phyloP scores from a whole-genome alignment of 2,113 vertebrate genomes.

The Scomber colias region DNA sequence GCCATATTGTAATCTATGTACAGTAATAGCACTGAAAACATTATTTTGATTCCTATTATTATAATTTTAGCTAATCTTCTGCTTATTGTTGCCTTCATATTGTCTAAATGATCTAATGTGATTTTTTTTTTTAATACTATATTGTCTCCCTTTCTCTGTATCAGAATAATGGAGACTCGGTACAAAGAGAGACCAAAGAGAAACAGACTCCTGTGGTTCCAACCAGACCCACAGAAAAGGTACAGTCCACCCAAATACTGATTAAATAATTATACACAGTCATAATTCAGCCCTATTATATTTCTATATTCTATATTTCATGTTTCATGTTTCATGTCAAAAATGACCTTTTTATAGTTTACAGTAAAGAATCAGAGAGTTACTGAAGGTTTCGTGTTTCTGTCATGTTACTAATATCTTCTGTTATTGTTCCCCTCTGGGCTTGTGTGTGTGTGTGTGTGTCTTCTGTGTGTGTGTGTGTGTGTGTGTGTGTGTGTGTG shows the following conservation, averaged over 20 bases:
- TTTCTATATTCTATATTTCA: neutral
- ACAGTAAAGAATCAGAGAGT: neutral
- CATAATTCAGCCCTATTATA: neutral
- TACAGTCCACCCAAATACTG: neutral
- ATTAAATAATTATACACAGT: neutral
- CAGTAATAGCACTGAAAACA: too few species aligned
- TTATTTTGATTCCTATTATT: too few species aligned
- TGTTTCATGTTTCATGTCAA: neutral
- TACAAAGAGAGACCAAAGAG: constrained; percentile 14
- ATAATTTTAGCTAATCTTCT: neutral
- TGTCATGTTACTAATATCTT: neutral
- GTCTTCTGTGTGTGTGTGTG: neutral
- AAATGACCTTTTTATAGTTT: constrained; percentile 1
- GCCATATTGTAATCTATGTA: too few species aligned
- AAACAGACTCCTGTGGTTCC: constrained; percentile 40
- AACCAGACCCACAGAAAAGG: constrained; percentile 61
- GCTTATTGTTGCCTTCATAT: too few species aligned
- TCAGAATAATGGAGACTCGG: constrained; percentile 41
- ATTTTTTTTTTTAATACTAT: neutral
- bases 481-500: too few species aligned
- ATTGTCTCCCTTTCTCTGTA: neutral
- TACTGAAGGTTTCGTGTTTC: constrained; percentile 27
- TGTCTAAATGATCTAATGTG: too few species aligned
- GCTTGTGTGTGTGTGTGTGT: neutral
- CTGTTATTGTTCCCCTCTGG: constrained; percentile 1